These are phyloP conservation scores for Leptoclinus maculatus DNA, from an alignment of 2,797 vertebrate genomes.

Conservation along the genomic window DNA sequence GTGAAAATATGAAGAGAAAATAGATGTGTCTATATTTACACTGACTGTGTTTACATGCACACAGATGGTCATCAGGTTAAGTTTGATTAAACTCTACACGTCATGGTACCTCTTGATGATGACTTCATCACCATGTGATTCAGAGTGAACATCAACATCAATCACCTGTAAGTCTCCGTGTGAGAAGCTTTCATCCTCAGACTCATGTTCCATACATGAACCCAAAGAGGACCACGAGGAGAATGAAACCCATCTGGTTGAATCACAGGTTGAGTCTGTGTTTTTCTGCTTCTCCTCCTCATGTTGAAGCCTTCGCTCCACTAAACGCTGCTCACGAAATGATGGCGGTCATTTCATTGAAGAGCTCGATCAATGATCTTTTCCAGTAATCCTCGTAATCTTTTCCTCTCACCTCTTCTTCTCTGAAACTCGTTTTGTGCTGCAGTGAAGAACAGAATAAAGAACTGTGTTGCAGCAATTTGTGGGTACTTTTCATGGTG, in stretches of 20 bases:
- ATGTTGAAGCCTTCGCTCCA: constrained; percentile 23
- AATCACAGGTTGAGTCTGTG: not conserved
- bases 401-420: not conserved
- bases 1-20: too few species aligned
- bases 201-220: not conserved
- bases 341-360: constrained; percentile 27
- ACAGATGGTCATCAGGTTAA: too few species aligned
- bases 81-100: too few species aligned
- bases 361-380: constrained; percentile 16
- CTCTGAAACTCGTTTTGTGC: not conserved
- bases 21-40: too few species aligned
- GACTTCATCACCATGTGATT: too few species aligned
- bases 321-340: constrained; percentile 16
- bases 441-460: not conserved
- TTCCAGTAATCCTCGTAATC: constrained; percentile 30
- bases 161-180: not conserved
- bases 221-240: not conserved
- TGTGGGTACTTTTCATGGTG: not conserved
- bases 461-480: not conserved
- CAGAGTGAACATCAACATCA: too few species aligned
- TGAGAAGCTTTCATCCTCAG: not conserved
- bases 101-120: too few species aligned
- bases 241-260: constrained; percentile 8
- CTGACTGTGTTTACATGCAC: too few species aligned
- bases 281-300: constrained; percentile 8